A percentile compares a stretch with the other conserved stretches of the same genome.
phyloP scores from a whole-genome alignment of 2,888 invertebrate species.

The Crepidodera aurea region DNA sequence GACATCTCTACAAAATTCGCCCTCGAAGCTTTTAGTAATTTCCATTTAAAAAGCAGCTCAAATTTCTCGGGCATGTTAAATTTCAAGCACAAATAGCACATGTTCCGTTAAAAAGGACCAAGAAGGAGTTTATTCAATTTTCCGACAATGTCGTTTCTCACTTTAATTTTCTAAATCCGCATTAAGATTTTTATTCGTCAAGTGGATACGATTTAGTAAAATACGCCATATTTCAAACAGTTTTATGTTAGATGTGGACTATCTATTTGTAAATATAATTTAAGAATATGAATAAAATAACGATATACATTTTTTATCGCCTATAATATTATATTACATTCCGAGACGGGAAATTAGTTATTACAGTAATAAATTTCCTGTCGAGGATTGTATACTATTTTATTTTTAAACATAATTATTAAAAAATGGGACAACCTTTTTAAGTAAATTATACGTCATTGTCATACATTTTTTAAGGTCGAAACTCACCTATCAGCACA shows the following conservation, averaged over 20 bases:
- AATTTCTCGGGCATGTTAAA: conserved; percentile 21
- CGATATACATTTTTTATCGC: no score
- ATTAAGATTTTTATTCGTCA: neutral
- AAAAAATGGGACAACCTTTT: no score
- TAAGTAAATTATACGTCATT: no score
- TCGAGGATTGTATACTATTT: no score
- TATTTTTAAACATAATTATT: no score
- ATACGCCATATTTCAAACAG: neutral
- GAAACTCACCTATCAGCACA: no score
- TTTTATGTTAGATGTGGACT: neutral
- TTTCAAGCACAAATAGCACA: conserved; percentile 12
- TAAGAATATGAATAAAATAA: no score
- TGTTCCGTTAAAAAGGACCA: neutral
- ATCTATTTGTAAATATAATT: no score
- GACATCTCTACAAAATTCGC: neutral
- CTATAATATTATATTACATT: no score
- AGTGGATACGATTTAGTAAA: neutral
- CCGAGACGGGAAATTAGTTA: no score
- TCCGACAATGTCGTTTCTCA: neutral
- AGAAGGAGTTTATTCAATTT: neutral
- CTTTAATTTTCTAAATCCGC: conserved; percentile 13
- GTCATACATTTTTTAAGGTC: no score
- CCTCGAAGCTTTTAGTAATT: conserved; percentile 14
- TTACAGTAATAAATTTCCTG: no score
- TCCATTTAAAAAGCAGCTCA: conserved; percentile 21